phyloP scores from a whole-genome alignment of 2,888 invertebrate genomes.

The Odontothrips loti region DNA sequence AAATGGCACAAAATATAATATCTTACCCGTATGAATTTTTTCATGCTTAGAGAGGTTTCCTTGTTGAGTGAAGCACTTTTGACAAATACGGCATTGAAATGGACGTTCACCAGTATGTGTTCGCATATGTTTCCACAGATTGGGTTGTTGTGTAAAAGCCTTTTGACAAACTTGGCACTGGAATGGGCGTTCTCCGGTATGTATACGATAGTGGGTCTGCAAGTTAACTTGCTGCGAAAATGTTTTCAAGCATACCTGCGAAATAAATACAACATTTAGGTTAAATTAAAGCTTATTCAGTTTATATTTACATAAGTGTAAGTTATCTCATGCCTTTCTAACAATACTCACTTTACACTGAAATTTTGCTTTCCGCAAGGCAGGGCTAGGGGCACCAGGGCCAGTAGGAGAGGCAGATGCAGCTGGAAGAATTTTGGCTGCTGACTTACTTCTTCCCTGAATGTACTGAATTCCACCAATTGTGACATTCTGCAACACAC shows the following conservation, averaged over 20 bases:
- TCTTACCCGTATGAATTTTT: conserved; percentile 37
- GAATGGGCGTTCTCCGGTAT: conserved; percentile 42
- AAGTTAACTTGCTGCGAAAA: conserved; percentile 35
- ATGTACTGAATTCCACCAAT: conserved; percentile 9
- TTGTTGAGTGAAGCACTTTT: conserved; percentile 39
- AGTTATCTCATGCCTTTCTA: too few relatives aligned
- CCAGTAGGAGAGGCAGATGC: background rate
- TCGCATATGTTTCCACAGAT: conserved; percentile 43
- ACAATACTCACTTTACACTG: background rate
- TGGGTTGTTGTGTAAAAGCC: conserved; percentile 43
- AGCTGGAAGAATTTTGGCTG: background rate
- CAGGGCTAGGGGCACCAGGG: background rate
- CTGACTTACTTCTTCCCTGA: background rate
- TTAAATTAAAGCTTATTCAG: background rate
- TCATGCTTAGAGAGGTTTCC: conserved; percentile 39
- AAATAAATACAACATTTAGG: background rate
- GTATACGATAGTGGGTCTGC: conserved; percentile 36
- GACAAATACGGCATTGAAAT: conserved; percentile 38
- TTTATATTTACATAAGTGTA: background rate
- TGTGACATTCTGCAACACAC: conserved; percentile 11
- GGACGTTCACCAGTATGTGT: conserved; percentile 43
- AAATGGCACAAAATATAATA: background rate
- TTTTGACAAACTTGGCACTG: conserved; percentile 43
- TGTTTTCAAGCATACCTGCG: background rate
- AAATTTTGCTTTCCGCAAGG: background rate